phyloP scores from a whole-genome alignment of 2,113 vertebrate genomes.

The Physeter macrocephalus region DNA sequence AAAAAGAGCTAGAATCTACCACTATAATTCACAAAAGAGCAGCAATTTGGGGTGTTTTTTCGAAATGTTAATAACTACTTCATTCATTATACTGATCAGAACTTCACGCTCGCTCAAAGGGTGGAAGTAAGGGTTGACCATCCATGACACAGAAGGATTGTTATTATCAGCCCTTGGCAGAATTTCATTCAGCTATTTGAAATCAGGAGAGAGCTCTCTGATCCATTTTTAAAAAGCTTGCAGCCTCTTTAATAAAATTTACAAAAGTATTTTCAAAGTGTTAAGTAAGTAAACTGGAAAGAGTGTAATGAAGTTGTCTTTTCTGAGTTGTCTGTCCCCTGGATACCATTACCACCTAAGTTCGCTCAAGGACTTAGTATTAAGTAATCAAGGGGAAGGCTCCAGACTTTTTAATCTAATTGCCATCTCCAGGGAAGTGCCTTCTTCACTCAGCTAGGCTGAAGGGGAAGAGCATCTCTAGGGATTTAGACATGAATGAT shows the following conservation, averaged over 20 bases:
- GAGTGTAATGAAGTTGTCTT: conserved; percentile 42
- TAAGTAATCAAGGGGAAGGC: conserved; percentile 54
- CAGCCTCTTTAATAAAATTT: conserved; percentile 41
- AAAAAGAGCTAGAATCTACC: conserved; percentile 10
- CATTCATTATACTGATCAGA: conserved; percentile 61
- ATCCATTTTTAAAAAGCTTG: conserved; percentile 38
- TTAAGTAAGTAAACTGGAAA: conserved; percentile 22
- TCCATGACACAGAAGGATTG: conserved; percentile 22
- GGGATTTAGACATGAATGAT: conserved; percentile 50
- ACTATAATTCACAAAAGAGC: conserved; percentile 22
- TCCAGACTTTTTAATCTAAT: conserved; percentile 62
- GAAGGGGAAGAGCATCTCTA: conserved; percentile 34
- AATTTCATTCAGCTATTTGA: conserved; percentile 51
- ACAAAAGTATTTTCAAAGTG: conserved; percentile 36
- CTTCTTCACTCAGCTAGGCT: conserved; percentile 47
- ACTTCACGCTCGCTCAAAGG: conserved; percentile 32
- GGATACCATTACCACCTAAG: conserved; percentile 56
- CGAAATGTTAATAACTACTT: conserved; percentile 40
- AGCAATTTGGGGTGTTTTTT: not conserved
- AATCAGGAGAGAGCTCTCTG: not conserved
- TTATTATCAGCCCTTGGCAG: conserved; percentile 36
- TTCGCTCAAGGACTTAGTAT: conserved; percentile 56
- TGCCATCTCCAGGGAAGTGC: conserved; percentile 58
- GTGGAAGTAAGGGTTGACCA: conserved; percentile 45
- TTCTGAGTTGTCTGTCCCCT: not conserved